Evolutionary conservation across 2,113 vertebrate genomes (phyloP), one percentile per base, ranked within the genome.

Genomic region (Chloropsis cyanopogon): DNA sequence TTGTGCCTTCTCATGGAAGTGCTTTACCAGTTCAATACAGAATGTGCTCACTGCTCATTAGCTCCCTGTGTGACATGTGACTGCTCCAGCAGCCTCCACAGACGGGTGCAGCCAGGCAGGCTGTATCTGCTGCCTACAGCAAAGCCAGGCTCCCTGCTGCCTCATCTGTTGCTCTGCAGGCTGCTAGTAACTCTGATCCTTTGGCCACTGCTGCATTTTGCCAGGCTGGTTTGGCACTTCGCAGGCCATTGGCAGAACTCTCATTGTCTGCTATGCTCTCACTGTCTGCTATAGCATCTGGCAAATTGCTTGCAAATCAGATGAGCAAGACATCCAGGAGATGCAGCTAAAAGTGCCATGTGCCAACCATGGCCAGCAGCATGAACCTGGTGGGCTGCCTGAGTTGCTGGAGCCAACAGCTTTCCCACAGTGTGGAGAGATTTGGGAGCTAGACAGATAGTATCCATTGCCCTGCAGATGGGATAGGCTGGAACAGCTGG

Each of bases 41-140:
- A 54, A 39, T 0, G 0, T 11, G 17, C 31, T 61, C 1, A 1
- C 33, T 39, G 37, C 54, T 66, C 69, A 14, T 76, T 23, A 80
- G 44, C 25, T 80, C 35, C 23, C 35, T 50, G 7, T 21, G 26
- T 54, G 53, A 20, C 14, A 4, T 33, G 12, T 12, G 39, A 18
- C 25, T 79, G 29, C 39, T 46, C 68, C 66, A 21, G 61, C 18
- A 54, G 44, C 42, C 52, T 54, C 56, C 39, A 18, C 20, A 29
- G 50, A 50, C 25, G 3, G 3, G 1, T 26, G 60, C 70, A 79
- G 31, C 10, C 68, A 28, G 25, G 20, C 61, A 50, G 13, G 4
- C 25, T 92, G 1, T 14, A 10, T 20, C 52, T 82, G 42, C 60
- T n/a, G 37, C 31, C 69, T 35, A 3, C 64, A 71, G 56, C 9